Evolutionary conservation across 2,113 vertebrate species (phyloP), one percentile per base, ranked within the genome.

Genomic region (Lasiurus cinereus): DNA sequence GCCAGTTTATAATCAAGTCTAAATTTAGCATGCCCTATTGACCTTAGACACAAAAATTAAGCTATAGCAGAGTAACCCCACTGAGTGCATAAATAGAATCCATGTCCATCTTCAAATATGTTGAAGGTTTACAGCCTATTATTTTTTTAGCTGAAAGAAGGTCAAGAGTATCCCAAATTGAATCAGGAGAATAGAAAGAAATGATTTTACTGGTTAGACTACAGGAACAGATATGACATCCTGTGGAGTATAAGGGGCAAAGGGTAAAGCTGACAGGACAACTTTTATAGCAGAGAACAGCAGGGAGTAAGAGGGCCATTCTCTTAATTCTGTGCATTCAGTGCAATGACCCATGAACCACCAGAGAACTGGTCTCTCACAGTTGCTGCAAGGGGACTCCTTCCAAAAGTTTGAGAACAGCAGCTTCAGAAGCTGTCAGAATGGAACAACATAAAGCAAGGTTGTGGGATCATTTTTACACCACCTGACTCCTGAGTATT

Each of bases 21-120:
- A 93, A 95, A 97, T 87, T 92, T 83, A 95, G 90, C 36, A 74
- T 78, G 73, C n/a, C 39, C 31, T 90, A 70, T 95, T 96, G 95
- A 94, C 88, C 90, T 93, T 16, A 24, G 19, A 59, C 72, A 21
- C 50, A 1, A 62, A 91, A 21, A 22, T 73, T 54, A 84, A 69
- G 29, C 14, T 12, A 48, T 0, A 88, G 27, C 22, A 76, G 7
- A 89, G 33, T 2, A 9, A 3, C 27, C 39, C 52, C 21, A 18
- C 56, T 82, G 39, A 93, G 70, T 9, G 5, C 7, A 29, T 13
- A 29, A 92, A 84, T 8, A 64, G 43, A 80, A 72, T 11, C 14
- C 13, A 43, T 33, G 19, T 18, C 56, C 50, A 31, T 79, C 64
- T 74, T 6, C 6, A 70, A 67, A 22, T 4, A 39, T 0, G 2